Evolutionary conservation across 1,140 invertebrate genomes (phyloP).

Genomic region (Papilio xuthus): DNA sequence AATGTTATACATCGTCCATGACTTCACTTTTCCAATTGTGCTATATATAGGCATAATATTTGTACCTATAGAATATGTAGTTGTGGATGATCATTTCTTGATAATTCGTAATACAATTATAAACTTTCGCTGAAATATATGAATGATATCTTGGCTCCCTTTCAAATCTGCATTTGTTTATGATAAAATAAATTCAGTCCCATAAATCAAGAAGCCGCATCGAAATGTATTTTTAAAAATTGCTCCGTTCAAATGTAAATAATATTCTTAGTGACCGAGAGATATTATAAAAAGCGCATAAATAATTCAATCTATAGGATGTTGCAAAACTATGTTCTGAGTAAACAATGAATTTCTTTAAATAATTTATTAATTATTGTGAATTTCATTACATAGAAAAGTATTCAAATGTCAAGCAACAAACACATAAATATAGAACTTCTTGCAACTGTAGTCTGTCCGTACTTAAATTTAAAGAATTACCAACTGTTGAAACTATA

Average conservation of each 20-base stretch:
- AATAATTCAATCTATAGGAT: not conserved
- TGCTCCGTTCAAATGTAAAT: not conserved
- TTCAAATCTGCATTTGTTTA: constrained; percentile 3
- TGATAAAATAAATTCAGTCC: not conserved
- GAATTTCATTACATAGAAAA: not conserved
- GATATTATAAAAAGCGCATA: not conserved
- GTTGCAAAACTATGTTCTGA: too few species aligned
- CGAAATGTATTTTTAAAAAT: not conserved
- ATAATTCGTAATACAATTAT: not conserved
- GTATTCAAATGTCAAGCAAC: not conserved
- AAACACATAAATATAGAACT: not conserved
- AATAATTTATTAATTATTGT: not conserved
- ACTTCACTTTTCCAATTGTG: too few species aligned
- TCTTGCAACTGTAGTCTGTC: not conserved
- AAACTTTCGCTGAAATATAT: not conserved
- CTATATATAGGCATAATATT: too few species aligned
- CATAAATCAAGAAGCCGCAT: not conserved
- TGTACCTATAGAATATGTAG: not conserved
- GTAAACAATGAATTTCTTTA: not conserved
- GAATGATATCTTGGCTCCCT: not conserved
- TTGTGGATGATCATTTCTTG: not conserved
- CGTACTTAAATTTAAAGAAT: not conserved
- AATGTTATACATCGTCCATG: too few species aligned
- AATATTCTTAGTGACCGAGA: not conserved
- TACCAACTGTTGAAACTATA: not conserved